Base-by-base conservation (phyloP, 1,140 invertebrate species). In the Caenorhabditis latens region DNA sequence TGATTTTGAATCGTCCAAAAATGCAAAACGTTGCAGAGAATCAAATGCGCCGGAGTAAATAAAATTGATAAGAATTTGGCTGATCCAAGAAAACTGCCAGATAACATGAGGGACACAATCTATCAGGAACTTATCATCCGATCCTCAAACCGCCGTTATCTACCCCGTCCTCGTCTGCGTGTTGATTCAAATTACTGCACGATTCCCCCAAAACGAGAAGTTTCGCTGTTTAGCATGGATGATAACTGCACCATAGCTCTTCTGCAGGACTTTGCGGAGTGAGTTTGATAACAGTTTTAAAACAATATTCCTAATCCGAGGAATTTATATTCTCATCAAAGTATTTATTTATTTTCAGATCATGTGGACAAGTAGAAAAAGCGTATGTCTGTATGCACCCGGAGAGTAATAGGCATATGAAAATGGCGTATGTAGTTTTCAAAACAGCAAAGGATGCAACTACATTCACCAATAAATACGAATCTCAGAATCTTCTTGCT, bases 101-200 rank as follows among this genome's bases (percentile, higher is more conserved):
- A 42, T 11, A 11, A 13, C 24, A 40, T 46, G 14, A 16, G 53
- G 14, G 13, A 9, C 6, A 53, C 71, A 11, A 53, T 79, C 19
- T 79, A 79, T 79, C 71, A 50, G 9, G 42, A 14, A 11, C 21
- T 13, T n/a, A 11, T n/a, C 5, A 11, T 79, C 24, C 71, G 71
- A 24, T 13, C 21, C 2, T 11, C 71, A n/a, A 32, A 19, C 9
- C 71, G 71, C 7, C 32, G 32, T 32, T 79, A 79, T n/a, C n/a
- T 79, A 5, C n/a, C 6, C n/a, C 19, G 21, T 6, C 46, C 71
- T 8, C 71, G 42, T 50, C n/a, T 79, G 8, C 71, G 71, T 2
- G 46, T 87, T 6, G 86, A 87, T 84, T 53, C 57, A n/a, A 42
- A 98, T 95, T 87, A 87, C 53, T 67, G 43, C 16, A 86, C 71